Percentiles rank a stretch among this genome's conserved stretches.
phyloP scores from a whole-genome alignment of 2,888 invertebrate genomes.

The Cotesia congregata region DNA sequence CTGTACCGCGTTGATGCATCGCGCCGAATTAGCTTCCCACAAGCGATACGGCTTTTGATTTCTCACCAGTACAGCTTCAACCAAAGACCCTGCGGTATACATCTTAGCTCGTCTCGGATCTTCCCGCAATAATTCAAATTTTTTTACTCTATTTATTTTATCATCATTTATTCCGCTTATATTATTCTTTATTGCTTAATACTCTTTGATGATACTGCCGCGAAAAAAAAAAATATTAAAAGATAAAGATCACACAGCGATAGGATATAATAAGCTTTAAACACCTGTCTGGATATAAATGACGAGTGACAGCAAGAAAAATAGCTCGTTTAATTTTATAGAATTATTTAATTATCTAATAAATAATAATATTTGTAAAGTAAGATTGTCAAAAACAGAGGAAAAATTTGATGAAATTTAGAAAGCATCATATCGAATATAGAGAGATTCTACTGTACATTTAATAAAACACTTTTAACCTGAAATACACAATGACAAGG shows the following conservation, averaged over 20 bases:
- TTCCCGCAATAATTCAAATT: slow-evolving; percentile 34
- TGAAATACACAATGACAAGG: not conserved
- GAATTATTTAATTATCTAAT: not conserved
- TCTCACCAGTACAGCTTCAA: slow-evolving; percentile 27
- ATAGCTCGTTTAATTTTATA: not conserved
- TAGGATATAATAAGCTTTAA: not conserved
- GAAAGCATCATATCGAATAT: too few species aligned
- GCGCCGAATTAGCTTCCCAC: slow-evolving; percentile 41
- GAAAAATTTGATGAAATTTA: too few species aligned
- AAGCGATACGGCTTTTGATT: slow-evolving; percentile 41
- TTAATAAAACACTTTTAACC: too few species aligned
- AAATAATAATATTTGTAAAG: too few species aligned
- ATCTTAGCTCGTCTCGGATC: slow-evolving; percentile 32
- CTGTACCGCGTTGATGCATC: slow-evolving; percentile 41
- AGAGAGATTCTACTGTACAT: too few species aligned
- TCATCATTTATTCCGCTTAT: slow-evolving; percentile 7
- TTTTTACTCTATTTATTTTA: slow-evolving; percentile 16
- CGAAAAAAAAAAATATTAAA: slow-evolving; percentile 24
- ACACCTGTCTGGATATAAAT: not conserved
- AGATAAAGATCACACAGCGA: not conserved
- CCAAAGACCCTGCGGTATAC: slow-evolving; percentile 22
- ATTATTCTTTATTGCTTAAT: not conserved
- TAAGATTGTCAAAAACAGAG: too few species aligned
- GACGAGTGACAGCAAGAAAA: not conserved
- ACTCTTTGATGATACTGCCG: slow-evolving; percentile 17